Base-by-base conservation (phyloP, 2,113 vertebrate species). In the Atrichornis clamosus region DNA sequence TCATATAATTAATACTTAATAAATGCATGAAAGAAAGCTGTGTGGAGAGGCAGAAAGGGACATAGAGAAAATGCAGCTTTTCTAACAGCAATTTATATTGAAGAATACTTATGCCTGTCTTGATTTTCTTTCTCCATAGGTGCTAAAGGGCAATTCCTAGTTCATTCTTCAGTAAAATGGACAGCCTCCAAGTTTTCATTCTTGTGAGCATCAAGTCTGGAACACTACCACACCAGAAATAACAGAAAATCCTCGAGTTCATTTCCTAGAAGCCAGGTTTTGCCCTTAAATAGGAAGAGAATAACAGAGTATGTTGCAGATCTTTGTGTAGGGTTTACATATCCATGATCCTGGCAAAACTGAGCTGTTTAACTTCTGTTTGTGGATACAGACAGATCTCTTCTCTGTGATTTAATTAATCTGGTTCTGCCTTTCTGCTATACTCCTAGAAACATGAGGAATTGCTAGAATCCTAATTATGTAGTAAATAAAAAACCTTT, bases 1-100 rank as follows among this genome's bases (percentile, higher is more conserved):
- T 27, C 69, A 80, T 62, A 42, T 58, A 89, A 92, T 96, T 79
- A 89, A 84, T 96, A 92, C 83, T 96, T 94, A 94, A 96, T 85
- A 73, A 74, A 93, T 33, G 24, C 35, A 91, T 58, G 70, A 92
- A 94, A 92, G 58, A 42, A 84, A 86, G 32, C 72, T 85, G 22
- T n/a, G 10, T 72, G 50, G 28, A 95, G 62, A 91, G 26, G 33
- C 33, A 92, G 47, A 88, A 91, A 89, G 32, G 42, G 23, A 77
- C n/a, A 85, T 5, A 47, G 15, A 77, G 35, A 80, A 94, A 94
- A 91, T 60, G 35, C 8, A 86, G 50, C 35, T 88, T 72, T 84
- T 64, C 47, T 52, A 82, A 52, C 42, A 87, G 13, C 20, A 62
- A 67, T 70, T 89, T 59, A 21, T 73, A 91, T 26, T 50, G 33